Percentiles rank a stretch among this genome's conserved stretches.
phyloP scores from a whole-genome alignment of 2,113 vertebrate genomes.

The Origma solitaria region DNA sequence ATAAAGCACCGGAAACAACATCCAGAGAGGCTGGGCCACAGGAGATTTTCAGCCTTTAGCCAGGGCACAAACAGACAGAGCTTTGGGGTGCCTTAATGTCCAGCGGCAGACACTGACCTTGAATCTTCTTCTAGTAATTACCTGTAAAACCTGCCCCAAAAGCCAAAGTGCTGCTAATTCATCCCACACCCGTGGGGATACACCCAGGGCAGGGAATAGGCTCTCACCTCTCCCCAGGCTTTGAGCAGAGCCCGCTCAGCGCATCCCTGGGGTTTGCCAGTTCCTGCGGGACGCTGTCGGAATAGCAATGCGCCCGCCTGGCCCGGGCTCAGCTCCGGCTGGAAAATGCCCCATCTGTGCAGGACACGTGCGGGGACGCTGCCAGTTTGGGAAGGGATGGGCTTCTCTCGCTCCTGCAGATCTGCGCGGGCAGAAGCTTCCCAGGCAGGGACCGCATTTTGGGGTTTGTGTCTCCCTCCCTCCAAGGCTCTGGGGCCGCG shows the following conservation, averaged over 20 bases:
- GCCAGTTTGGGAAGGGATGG: not conserved
- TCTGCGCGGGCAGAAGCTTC: not conserved
- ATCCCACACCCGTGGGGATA: rapidly evolving
- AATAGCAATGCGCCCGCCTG: not conserved
- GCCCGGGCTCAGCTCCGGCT: not conserved
- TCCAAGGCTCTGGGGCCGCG: not conserved
- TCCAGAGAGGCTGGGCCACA: not conserved
- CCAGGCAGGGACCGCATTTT: not conserved
- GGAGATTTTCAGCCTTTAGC: not conserved
- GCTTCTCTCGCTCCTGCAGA: not conserved
- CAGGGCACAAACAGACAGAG: not conserved
- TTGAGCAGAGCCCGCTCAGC: not conserved
- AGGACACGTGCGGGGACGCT: not conserved
- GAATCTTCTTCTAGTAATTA: not conserved
- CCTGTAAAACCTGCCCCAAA: not conserved
- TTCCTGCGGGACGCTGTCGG: not conserved
- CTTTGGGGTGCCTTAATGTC: not conserved
- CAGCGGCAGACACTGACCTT: not conserved
- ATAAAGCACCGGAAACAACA: not conserved
- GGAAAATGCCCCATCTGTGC: not conserved
- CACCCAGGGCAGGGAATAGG: not conserved
- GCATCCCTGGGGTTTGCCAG: not conserved
- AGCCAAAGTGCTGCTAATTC: not conserved
- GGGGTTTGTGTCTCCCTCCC: not conserved
- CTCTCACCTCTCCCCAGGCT: not conserved